Percentiles rank a stretch among this genome's conserved stretches.
Evolutionary conservation across 92 coral and sea anemone genomes (phyloP).

Genomic region (Pocillopora grandis): DNA sequence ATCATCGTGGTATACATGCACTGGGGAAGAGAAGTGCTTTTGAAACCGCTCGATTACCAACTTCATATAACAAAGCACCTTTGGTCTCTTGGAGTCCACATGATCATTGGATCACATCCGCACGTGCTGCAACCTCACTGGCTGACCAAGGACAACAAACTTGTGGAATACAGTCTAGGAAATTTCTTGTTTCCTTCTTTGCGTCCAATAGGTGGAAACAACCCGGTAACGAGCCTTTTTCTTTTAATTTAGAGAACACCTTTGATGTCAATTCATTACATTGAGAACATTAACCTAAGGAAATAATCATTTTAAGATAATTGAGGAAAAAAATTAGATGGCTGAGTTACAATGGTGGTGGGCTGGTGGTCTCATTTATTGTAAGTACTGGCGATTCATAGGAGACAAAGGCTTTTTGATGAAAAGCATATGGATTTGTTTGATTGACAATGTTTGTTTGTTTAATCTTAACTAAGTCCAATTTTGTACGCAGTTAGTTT

Average conservation of each 20-base stretch:
- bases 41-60: conserved; percentile 31
- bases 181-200: conserved; percentile 54
- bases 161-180: conserved; percentile 66
- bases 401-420: no score
- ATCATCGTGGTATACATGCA: conserved; percentile 66
- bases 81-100: conserved; percentile 57
- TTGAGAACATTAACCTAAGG: background rate
- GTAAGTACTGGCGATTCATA: no score
- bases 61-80: conserved; percentile 39
- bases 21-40: conserved; percentile 57
- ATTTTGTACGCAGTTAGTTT: background rate
- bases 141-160: conserved; percentile 14
- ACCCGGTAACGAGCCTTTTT: conserved; percentile 5
- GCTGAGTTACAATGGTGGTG: no score
- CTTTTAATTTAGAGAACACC: no score
- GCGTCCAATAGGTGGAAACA: conserved; percentile 4
- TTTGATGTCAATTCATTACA: no score
- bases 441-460: background rate
- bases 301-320: no score
- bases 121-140: conserved; percentile 62
- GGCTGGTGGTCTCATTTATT: no score
- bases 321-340: no score
- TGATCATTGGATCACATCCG: conserved; percentile 69
- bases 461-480: background rate
- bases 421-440: background rate